phyloP scores from a whole-genome alignment of 2,113 vertebrate species.

The Mormoops blainvillei region DNA sequence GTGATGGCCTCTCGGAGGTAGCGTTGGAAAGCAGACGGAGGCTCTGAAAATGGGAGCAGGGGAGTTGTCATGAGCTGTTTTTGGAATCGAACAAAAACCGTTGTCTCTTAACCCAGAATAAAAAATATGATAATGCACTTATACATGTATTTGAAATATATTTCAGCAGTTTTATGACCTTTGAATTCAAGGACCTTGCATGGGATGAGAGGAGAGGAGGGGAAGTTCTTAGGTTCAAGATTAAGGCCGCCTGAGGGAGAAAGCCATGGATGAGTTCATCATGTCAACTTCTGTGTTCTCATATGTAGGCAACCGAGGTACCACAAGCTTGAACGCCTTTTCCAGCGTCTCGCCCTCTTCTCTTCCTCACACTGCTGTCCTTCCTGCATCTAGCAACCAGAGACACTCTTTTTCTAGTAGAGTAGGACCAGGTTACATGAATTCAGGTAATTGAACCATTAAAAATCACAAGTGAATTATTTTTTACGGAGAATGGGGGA shows the following conservation, averaged over 20 bases:
- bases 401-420: background rate
- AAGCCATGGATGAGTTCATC: background rate
- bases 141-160: background rate
- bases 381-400: background rate
- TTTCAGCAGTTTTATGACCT: background rate
- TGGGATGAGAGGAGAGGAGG: background rate
- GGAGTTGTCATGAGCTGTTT: background rate
- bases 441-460: background rate
- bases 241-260: background rate
- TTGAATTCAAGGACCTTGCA: background rate
- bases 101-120: background rate
- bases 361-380: accelerated
- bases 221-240: background rate
- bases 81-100: background rate
- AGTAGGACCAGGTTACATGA: background rate
- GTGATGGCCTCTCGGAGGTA: background rate
- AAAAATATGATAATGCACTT: background rate
- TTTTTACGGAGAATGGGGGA: background rate
- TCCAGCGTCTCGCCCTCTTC: background rate
- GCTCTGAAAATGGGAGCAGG: background rate
- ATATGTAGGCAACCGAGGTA: background rate
- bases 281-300: background rate
- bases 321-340: background rate
- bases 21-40: background rate
- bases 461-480: background rate